phyloP scores from a whole-genome alignment of 2,888 invertebrate species.

The Ptychoptera albimana region DNA sequence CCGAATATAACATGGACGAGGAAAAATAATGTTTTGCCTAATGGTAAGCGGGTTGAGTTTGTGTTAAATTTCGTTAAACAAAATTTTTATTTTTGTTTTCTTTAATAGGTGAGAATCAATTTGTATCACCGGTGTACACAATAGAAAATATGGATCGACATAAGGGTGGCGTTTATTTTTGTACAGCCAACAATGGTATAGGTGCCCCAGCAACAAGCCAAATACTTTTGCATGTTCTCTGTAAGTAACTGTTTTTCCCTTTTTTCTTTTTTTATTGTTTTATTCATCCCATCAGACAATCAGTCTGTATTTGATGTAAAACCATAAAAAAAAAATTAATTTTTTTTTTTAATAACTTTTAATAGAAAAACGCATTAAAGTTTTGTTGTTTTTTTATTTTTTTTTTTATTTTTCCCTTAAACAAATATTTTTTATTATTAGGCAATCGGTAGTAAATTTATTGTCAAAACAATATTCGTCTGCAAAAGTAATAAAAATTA shows the following conservation, averaged over 20 bases:
- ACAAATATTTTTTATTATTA: too few relatives aligned
- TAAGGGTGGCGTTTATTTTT: constrained; percentile 37
- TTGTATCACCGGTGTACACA: constrained; percentile 32
- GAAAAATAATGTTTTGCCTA: constrained; percentile 12
- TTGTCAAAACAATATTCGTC: too few relatives aligned
- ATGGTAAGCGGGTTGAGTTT: constrained; percentile 8
- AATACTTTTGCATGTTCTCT: constrained; percentile 36
- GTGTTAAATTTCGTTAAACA: too few relatives aligned
- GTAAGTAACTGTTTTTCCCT: constrained; percentile 26
- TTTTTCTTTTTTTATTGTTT: neutral
- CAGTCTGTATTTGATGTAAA: neutral
- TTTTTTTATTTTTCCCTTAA: too few relatives aligned
- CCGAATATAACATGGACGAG: constrained; percentile 53
- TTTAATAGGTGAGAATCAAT: constrained; percentile 36
- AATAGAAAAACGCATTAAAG: too few relatives aligned
- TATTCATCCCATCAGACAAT: neutral
- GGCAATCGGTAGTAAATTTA: too few relatives aligned
- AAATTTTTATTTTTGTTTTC: too few relatives aligned
- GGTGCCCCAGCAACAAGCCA: constrained; percentile 35
- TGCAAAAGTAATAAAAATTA: too few relatives aligned
- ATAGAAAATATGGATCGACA: constrained; percentile 37
- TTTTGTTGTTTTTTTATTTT: too few relatives aligned
- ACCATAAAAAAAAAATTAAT: too few relatives aligned
- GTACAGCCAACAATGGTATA: constrained; percentile 37
- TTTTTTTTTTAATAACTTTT: too few relatives aligned